Evolutionary conservation across 2,888 invertebrate species (phyloP).

Genomic region (Acrobasis consociella): DNA sequence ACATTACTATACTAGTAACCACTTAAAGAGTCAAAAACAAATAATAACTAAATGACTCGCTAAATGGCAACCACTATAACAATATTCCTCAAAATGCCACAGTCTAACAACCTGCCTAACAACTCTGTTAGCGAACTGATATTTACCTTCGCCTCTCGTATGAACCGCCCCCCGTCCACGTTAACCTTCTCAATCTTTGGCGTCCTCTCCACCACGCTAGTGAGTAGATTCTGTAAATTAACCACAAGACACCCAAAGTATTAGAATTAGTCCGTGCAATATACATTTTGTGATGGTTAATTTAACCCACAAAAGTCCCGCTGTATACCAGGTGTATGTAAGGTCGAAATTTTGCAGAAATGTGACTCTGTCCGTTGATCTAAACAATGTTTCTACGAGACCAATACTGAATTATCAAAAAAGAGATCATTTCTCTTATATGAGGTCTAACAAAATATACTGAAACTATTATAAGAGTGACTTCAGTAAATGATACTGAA

Average conservation of each 20-base stretch:
- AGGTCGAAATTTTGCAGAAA: too few relatives aligned
- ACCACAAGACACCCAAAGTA: conserved; percentile 63
- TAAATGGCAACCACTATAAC: background rate
- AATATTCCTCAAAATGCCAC: conserved; percentile 45
- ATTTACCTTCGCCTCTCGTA: conserved; percentile 98
- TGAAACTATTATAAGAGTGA: too few relatives aligned
- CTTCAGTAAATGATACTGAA: too few relatives aligned
- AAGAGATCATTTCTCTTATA: too few relatives aligned
- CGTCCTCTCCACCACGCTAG: conserved; percentile 95
- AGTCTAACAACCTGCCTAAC: conserved; percentile 35
- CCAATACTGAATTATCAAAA: too few relatives aligned
- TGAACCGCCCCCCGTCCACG: conserved; percentile 96
- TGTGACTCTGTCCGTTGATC: too few relatives aligned
- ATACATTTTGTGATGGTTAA: conserved; percentile 5
- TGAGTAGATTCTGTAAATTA: conserved; percentile 91
- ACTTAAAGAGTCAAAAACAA: too few relatives aligned
- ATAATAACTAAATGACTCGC: too few relatives aligned
- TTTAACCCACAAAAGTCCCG: background rate
- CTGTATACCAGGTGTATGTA: background rate
- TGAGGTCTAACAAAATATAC: too few relatives aligned
- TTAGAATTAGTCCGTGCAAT: conserved; percentile 36
- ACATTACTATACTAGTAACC: background rate
- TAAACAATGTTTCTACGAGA: too few relatives aligned
- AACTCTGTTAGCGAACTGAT: conserved; percentile 41
- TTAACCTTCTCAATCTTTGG: conserved; percentile 98